Conservation (phyloP, 2,888 invertebrate genomes). For the Pterostichus niger region DNA sequence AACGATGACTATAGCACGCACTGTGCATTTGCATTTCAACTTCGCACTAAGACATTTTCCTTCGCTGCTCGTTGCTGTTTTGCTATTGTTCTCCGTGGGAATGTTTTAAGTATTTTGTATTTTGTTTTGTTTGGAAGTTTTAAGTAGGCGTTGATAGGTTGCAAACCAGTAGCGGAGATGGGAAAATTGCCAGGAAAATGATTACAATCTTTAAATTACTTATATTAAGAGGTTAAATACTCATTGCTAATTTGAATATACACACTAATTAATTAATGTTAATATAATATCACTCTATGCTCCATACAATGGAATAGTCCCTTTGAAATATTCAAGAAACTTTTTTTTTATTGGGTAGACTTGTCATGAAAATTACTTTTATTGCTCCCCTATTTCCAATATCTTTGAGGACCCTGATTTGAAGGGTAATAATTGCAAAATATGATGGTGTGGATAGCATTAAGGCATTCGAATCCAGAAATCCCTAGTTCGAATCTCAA, state of each 20-base stretch:
- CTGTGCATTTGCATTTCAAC: slow-evolving; percentile 44
- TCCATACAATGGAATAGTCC: no score
- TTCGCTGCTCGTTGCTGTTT: background rate
- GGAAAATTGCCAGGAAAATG: slow-evolving; percentile 37
- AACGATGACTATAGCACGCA: background rate
- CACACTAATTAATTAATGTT: no score
- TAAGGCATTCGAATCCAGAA: no score
- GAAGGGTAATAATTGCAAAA: no score
- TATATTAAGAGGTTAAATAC: slow-evolving; percentile 40
- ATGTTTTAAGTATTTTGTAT: slow-evolving; percentile 40
- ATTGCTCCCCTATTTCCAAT: no score
- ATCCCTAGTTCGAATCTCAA: no score
- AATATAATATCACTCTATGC: no score
- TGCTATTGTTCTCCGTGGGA: slow-evolving; percentile 49
- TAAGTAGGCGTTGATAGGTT: slow-evolving; percentile 48
- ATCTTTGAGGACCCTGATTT: no score
- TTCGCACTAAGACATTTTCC: slow-evolving; percentile 11
- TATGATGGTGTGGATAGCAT: no score
- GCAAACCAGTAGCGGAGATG: slow-evolving; percentile 42
- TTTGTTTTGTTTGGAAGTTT: slow-evolving; percentile 48
- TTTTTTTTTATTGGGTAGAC: no score
- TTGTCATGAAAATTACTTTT: no score
- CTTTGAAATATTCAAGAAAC: no score
- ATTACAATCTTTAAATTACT: slow-evolving; percentile 43
- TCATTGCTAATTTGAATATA: slow-evolving; percentile 2